Evolutionary conservation across 2,797 vertebrate genomes (phyloP), one percentile per base, ranked within the genome.

Genomic region (Danionella dracula): DNA sequence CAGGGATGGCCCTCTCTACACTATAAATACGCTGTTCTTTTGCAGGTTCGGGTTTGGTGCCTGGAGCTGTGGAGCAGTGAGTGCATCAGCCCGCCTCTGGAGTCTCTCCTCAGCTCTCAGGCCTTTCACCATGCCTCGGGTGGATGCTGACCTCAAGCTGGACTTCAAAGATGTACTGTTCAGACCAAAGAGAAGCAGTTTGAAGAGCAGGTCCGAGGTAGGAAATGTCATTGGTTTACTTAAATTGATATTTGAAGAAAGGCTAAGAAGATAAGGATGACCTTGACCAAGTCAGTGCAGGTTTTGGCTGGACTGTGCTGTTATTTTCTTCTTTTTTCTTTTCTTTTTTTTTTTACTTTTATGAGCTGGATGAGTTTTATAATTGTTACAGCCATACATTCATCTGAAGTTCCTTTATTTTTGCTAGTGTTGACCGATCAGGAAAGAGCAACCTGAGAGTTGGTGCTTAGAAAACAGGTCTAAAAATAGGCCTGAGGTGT

Each of bases 161-260:
- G 96, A 99, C 93, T 98, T 99, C 80, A 97, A 98, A 84, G 96
- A 98, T 87, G 96, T 99, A 74, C 89, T 99, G 71, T 89, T 99
- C 74, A 90, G 95, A 85, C 96, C 96, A 68, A 99, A 99, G 75
- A 87, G 96, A 78, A 98, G 96, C 91, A 98, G 96, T 86, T 90
- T 99, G 71, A 94, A 90, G 86, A 98, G 96, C 84, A 89, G 96
- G 85, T 91, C 96, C 35, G 95, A 99, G 95, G 96, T 98, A 84
- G 84, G 87, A 38, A 37, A 4, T 5, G 40, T 13, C 34, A 2
- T 7, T 13, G 13, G 11, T 9, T 27, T 7, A n/a, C n/a, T 20
- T 13, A 23, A 56, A 40, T 66, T 70, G 9, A 19, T 3, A 6
- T n/a, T n/a, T n/a, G n/a, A n/a, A n/a, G n/a, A n/a, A n/a, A n/a